Evolutionary conservation across 2,113 vertebrate genomes (phyloP).

Genomic region (Calyptommatus sinebrachiatus): DNA sequence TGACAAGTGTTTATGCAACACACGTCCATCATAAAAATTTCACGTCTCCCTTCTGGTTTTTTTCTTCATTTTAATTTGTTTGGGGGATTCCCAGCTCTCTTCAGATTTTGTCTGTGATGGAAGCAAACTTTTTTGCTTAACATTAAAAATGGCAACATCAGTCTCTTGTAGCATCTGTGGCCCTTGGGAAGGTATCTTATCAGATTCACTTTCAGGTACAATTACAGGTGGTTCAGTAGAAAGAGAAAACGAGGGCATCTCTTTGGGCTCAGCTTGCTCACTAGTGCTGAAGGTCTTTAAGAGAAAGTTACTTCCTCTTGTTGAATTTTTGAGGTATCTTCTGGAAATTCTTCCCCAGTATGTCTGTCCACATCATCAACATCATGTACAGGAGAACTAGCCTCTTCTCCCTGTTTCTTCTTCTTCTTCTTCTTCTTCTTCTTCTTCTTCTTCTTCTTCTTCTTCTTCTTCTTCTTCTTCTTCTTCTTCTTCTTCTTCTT

Average conservation of each 20-base stretch:
- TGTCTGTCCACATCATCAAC: constrained; percentile 80
- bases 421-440: too few species aligned
- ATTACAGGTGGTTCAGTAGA: constrained; percentile 75
- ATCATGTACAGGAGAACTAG: constrained; percentile 75
- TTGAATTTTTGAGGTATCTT: constrained; percentile 71
- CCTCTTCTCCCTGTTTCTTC: constrained; percentile 89
- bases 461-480: too few species aligned
- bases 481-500: too few species aligned
- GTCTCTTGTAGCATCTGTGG: constrained; percentile 81
- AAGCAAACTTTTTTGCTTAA: constrained; percentile 88
- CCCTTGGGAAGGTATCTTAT: constrained; percentile 85
- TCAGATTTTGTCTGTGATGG: constrained; percentile 88
- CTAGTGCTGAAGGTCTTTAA: constrained; percentile 77
- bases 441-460: too few species aligned
- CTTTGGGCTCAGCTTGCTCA: constrained; percentile 78
- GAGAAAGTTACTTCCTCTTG: constrained; percentile 77
- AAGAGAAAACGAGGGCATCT: constrained; percentile 71
- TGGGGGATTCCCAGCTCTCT: constrained; percentile 90
- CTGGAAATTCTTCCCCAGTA: constrained; percentile 66
- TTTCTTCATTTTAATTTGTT: constrained; percentile 98
- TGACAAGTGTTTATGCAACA: constrained; percentile 83
- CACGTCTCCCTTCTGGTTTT: constrained; percentile 97
- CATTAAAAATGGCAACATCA: constrained; percentile 75
- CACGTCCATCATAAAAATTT: constrained; percentile 74
- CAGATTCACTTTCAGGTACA: constrained; percentile 78